A percentile compares a stretch with the other conserved stretches of the same genome.
phyloP scores from a whole-genome alignment of 2,113 vertebrate genomes.

The Apeltes quadracus region DNA sequence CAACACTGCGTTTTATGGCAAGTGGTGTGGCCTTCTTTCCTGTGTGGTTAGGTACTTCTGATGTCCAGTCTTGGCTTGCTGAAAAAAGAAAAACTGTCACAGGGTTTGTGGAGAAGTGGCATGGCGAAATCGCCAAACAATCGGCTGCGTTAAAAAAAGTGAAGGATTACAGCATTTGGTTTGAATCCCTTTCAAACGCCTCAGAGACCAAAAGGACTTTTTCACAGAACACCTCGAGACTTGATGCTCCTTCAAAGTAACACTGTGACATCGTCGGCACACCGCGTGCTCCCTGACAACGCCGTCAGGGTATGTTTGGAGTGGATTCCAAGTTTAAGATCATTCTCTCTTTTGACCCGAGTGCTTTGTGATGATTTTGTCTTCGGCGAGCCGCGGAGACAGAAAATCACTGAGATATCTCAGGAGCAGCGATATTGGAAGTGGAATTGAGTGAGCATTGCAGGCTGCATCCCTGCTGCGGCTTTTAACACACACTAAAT shows the following conservation, averaged over 20 bases:
- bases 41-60: not conserved
- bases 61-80: conserved; percentile 2
- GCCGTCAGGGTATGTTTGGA: not conserved
- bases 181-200: conserved; percentile 5
- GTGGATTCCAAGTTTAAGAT: conserved; percentile 32
- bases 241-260: not conserved
- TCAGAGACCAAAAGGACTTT: conserved; percentile 6
- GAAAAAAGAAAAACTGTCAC: not conserved
- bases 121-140: not conserved
- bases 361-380: conserved; percentile 69
- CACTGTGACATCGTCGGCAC: conserved; percentile 13
- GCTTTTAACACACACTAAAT: conserved; percentile 71
- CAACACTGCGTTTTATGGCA: conserved; percentile 12
- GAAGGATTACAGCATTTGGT: not conserved
- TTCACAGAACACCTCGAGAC: conserved; percentile 11
- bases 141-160: not conserved
- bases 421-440: conserved; percentile 69
- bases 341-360: conserved; percentile 31
- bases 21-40: not conserved
- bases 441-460: conserved; percentile 66
- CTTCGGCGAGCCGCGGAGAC: conserved; percentile 61
- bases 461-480: conserved; percentile 55
- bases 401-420: conserved; percentile 75
- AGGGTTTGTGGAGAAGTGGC: not conserved
- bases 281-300: conserved; percentile 15